phyloP scores from a whole-genome alignment of 2,113 vertebrate species.

The Catagonus wagneri region DNA sequence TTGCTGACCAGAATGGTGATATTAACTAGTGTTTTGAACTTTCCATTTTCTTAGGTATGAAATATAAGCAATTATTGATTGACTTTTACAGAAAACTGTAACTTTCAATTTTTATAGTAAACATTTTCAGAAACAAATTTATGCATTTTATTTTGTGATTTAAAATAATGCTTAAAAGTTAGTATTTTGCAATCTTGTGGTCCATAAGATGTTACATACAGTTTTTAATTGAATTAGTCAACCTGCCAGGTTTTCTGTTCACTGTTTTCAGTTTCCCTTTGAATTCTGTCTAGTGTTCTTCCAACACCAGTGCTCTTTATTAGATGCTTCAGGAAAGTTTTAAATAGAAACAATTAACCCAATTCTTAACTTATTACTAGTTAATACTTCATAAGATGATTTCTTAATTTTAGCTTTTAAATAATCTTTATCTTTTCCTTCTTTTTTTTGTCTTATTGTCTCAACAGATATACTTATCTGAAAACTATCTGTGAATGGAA shows the following conservation, averaged over 20 bases:
- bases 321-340: background rate
- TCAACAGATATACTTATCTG: background rate
- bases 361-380: background rate
- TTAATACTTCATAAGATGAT: background rate
- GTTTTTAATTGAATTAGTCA: slow-evolving; percentile 12
- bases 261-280: background rate
- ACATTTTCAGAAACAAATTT: background rate
- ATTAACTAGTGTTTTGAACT: background rate
- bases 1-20: background rate
- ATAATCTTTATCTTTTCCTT: background rate
- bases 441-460: background rate
- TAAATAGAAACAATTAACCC: background rate
- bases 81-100: background rate
- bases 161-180: background rate
- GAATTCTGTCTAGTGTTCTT: background rate
- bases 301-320: background rate
- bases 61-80: background rate
- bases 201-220: background rate
- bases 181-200: background rate
- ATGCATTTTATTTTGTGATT: background rate
- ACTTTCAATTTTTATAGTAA: background rate
- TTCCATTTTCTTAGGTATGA: background rate
- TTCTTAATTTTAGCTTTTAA: slow-evolving; percentile 44
- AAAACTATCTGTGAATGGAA: background rate
- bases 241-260: background rate